phyloP scores from a whole-genome alignment of 2,797 vertebrate genomes.

The Danio choprae region DNA sequence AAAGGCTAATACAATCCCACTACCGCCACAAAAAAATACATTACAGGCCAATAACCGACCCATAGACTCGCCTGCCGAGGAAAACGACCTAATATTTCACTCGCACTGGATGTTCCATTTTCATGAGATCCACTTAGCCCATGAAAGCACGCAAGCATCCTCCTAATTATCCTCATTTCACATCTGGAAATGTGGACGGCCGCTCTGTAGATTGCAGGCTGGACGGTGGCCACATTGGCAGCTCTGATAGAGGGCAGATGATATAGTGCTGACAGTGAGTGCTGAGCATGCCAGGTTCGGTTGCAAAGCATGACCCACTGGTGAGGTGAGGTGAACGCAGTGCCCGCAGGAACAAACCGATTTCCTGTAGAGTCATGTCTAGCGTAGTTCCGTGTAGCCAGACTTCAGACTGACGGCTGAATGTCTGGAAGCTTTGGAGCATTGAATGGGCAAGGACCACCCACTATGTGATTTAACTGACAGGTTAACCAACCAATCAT shows the following conservation, averaged over 20 bases:
- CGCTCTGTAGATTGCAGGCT: constrained; percentile 40
- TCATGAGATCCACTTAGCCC: constrained; percentile 35
- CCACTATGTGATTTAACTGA: too few relatives aligned
- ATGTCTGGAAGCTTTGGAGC: too few relatives aligned
- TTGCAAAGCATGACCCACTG: constrained; percentile 36
- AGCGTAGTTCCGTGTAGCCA: too few relatives aligned
- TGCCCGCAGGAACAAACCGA: constrained; percentile 19
- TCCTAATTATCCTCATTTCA: constrained; percentile 25
- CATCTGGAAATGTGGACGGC: constrained; percentile 40
- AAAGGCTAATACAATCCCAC: background rate
- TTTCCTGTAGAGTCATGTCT: constrained; percentile 1
- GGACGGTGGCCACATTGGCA: constrained; percentile 44
- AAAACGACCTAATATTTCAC: background rate
- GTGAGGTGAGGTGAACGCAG: constrained; percentile 5
- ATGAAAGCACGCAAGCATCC: constrained; percentile 30
- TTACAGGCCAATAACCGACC: background rate
- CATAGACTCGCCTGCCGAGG: background rate
- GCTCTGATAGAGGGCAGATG: constrained; percentile 33
- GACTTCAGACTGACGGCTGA: too few relatives aligned
- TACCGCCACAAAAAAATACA: constrained; percentile 7
- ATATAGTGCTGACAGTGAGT: constrained; percentile 7
- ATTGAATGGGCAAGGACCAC: too few relatives aligned
- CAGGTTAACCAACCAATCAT: too few relatives aligned
- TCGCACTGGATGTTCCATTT: background rate
- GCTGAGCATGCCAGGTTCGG: constrained; percentile 24